Conservation (phyloP, 2,797 vertebrate species). For the Remorina albescens region DNA sequence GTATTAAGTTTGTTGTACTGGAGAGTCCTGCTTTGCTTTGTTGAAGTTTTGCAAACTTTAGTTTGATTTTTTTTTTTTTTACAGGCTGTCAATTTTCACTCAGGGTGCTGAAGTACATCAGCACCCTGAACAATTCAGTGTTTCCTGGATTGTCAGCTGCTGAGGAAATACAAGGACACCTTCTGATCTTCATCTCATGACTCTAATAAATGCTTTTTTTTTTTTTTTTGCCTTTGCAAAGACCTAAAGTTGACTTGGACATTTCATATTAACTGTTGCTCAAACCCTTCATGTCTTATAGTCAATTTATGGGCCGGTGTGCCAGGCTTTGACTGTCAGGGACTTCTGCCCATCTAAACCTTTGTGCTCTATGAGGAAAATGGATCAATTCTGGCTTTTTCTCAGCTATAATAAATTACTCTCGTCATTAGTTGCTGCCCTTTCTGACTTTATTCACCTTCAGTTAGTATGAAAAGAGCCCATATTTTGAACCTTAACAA, state of each 20-base stretch:
- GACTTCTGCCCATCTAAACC: slow-evolving; percentile 20
- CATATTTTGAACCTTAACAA: slow-evolving; percentile 15
- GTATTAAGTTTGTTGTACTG: slow-evolving; percentile 4
- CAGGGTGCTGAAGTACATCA: neutral
- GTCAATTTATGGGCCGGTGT: too few relatives aligned
- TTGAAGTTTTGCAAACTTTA: slow-evolving; percentile 6
- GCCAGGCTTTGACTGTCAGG: slow-evolving; percentile 20
- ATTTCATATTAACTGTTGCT: neutral
- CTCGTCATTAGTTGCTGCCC: slow-evolving; percentile 24
- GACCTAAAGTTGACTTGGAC: neutral
- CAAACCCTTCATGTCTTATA: too few relatives aligned
- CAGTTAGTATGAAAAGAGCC: neutral
- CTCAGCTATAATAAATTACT: slow-evolving; percentile 41
- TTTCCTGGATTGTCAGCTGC: slow-evolving; percentile 10
- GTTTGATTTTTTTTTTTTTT: neutral
- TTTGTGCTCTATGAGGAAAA: too few relatives aligned
- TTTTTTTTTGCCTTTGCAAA: neutral
- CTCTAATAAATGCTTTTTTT: neutral
- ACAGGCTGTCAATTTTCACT: neutral
- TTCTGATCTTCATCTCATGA: slow-evolving; percentile 1
- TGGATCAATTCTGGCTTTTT: slow-evolving; percentile 33
- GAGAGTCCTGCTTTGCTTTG: neutral
- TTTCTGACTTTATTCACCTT: slow-evolving; percentile 21
- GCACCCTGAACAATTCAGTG: neutral
- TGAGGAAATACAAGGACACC: neutral